A percentile compares a stretch with the other conserved stretches of the same genome.
Evolutionary conservation across 2,113 vertebrate genomes (phyloP).

Genomic region (Takifugu flavidus): DNA sequence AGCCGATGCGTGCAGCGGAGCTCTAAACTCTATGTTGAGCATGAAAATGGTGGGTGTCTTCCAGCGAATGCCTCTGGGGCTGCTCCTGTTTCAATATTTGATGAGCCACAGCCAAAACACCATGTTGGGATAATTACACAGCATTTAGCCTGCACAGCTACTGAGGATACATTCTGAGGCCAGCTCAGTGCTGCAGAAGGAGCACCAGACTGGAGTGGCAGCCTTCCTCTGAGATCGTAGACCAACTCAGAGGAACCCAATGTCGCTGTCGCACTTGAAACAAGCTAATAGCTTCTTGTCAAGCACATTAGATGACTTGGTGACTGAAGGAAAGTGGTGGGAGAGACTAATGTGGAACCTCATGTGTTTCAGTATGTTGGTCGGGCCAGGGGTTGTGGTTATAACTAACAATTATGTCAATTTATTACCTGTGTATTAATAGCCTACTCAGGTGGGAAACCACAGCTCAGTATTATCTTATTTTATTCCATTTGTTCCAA

Average conservation of each 20-base stretch:
- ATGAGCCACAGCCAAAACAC: slow-evolving; percentile 52
- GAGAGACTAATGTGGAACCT: not conserved
- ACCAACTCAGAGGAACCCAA: slow-evolving; percentile 39
- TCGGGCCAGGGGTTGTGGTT: no score
- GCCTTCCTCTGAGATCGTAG: slow-evolving; percentile 45
- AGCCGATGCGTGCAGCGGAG: slow-evolving; percentile 3
- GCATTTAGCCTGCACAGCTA: slow-evolving; percentile 54
- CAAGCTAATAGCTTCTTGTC: slow-evolving; percentile 29
- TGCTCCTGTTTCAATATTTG: slow-evolving; percentile 54
- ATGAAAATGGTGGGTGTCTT: slow-evolving; percentile 23
- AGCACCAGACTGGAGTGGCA: slow-evolving; percentile 27
- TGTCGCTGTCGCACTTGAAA: slow-evolving; percentile 28
- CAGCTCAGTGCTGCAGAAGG: slow-evolving; percentile 39
- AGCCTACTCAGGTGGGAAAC: no score
- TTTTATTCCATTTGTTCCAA: no score
- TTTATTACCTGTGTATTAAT: no score
- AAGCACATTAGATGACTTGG: slow-evolving; percentile 12
- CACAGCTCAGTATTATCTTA: no score
- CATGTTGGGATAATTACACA: slow-evolving; percentile 60
- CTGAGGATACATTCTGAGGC: slow-evolving; percentile 45
- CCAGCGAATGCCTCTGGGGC: slow-evolving; percentile 25
- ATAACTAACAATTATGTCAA: no score
- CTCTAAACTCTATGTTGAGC: slow-evolving; percentile 12
- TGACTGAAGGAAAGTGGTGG: not conserved
- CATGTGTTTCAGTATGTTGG: not conserved